Base-by-base conservation (phyloP, 2,888 invertebrate genomes). In the Caradrina kadenii region DNA sequence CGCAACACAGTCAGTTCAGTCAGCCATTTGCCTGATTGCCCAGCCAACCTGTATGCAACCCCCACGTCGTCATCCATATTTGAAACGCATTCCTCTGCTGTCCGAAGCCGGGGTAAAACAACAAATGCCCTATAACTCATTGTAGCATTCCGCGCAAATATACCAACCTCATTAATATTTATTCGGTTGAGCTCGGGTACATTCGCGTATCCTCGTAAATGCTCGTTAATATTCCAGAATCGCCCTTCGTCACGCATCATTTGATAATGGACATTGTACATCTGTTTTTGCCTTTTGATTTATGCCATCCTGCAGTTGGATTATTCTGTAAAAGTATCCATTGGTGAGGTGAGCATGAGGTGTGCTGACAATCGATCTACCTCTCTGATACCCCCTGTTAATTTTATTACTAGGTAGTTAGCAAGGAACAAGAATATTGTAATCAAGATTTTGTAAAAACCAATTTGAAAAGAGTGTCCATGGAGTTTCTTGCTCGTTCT, bases 281-380 rank as follows among this genome's bases (percentile, higher is more conserved):
- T 76, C 79, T 78, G 79, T 78, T 78, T 60, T 64, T 73, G 63
- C 31, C 5, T 48, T 50, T 73, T 68, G 78, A 76, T 76, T 76
- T 68, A 73, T 63, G 50, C 11, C n/a, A 31, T 10, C 5, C 15
- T 39, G 26, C 21, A 17, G 26, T 26, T 5, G 26, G 26, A 4
- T 31, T 31, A 31, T 31, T 31, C 35, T 35, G 35, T 35, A 35
- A 35, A 35, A 35, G 8, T 35, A 8, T 35, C 35, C 8, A 8
- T 8, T 8, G 35, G 8, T 35, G 8, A 35, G 7, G 35, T 8
- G 35, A 42, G 15, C 15, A 15, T 42, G 42, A 15, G 15, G 42
- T 42, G 35, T 1, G 35, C 8, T 35, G 35, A 8, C 35, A 35
- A 35, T 35, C 7, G 8, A 8, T 8, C 35, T 35, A 35, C 8